Evolutionary conservation across 1,140 invertebrate genomes (phyloP).

Genomic region (Brachionus rotundiformis): DNA sequence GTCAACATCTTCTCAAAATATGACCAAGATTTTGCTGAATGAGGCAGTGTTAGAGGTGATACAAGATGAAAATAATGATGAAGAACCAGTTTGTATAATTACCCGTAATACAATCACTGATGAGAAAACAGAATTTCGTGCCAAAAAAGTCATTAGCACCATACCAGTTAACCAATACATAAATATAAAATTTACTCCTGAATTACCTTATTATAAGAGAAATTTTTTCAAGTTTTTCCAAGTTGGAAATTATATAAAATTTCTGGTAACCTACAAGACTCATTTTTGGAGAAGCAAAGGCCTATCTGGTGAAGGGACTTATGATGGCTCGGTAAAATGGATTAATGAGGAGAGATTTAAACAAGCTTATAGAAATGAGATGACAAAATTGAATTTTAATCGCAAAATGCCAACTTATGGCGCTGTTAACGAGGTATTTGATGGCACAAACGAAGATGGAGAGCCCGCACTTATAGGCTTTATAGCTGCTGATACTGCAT

Average conservation of each 20-base stretch:
- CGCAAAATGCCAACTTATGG: constrained; percentile 54
- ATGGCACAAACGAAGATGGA: constrained; percentile 60
- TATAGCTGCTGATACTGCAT: constrained; percentile 60
- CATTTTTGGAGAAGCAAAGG: constrained; percentile 63
- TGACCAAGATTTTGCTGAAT: constrained; percentile 56
- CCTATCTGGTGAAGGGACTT: constrained; percentile 63
- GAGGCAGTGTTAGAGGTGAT: constrained; percentile 59
- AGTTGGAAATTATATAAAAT: constrained; percentile 61
- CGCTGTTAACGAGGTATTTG: constrained; percentile 62
- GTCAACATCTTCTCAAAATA: background rate
- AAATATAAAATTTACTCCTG: constrained; percentile 60
- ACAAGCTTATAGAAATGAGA: constrained; percentile 29
- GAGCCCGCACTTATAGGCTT: constrained; percentile 64
- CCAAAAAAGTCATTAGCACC: constrained; percentile 25
- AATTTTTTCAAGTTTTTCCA: constrained; percentile 60
- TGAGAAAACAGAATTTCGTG: background rate
- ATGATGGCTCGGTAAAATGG: constrained; percentile 57
- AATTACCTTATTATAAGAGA: constrained; percentile 57
- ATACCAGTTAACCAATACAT: constrained; percentile 55
- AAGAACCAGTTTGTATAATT: constrained; percentile 53
- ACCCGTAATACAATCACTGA: background rate
- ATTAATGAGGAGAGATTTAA: constrained; percentile 17
- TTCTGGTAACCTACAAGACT: constrained; percentile 63
- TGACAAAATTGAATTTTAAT: constrained; percentile 39
- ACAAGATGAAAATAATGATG: constrained; percentile 57